These are phyloP conservation scores for Trypoxylus dichotomus DNA, from an alignment of 1,140 invertebrate species.

Conservation along the genomic window DNA sequence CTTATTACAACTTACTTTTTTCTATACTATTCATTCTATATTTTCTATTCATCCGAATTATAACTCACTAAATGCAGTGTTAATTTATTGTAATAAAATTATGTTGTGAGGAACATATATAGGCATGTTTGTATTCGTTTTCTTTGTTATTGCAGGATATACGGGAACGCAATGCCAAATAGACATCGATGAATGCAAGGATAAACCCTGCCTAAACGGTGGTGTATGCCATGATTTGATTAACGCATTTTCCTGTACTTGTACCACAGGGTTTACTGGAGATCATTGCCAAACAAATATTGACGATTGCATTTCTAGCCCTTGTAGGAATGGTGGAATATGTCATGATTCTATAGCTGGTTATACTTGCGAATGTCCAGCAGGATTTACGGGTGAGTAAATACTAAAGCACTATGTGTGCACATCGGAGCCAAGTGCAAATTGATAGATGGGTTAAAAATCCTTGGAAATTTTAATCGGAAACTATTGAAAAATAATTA, in stretches of 20 bases:
- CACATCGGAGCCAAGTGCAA: too few species aligned
- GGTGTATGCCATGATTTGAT: conserved; percentile 84
- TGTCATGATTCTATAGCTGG: conserved; percentile 86
- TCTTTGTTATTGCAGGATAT: conserved; percentile 83
- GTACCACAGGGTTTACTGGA: conserved; percentile 83
- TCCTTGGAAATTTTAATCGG: too few species aligned
- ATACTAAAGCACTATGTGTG: background rate
- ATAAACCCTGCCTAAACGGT: conserved; percentile 84
- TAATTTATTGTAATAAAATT: too few species aligned
- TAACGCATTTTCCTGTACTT: conserved; percentile 84
- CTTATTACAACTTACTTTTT: too few species aligned
- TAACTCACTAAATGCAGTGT: too few species aligned
- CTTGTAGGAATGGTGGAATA: conserved; percentile 82
- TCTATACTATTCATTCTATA: too few species aligned
- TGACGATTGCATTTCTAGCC: conserved; percentile 84
- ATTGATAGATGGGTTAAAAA: too few species aligned
- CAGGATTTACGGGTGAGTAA: conserved; percentile 77
- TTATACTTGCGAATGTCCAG: conserved; percentile 81
- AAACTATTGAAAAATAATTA: too few species aligned
- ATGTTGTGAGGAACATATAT: too few species aligned
- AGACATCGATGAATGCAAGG: conserved; percentile 88
- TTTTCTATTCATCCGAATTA: too few species aligned
- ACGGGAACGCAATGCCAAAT: conserved; percentile 89
- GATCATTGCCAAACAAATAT: conserved; percentile 86
- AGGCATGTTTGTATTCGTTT: too few species aligned